Base-by-base conservation (phyloP, 1,140 invertebrate species). In the Drosophila elegans region DNA sequence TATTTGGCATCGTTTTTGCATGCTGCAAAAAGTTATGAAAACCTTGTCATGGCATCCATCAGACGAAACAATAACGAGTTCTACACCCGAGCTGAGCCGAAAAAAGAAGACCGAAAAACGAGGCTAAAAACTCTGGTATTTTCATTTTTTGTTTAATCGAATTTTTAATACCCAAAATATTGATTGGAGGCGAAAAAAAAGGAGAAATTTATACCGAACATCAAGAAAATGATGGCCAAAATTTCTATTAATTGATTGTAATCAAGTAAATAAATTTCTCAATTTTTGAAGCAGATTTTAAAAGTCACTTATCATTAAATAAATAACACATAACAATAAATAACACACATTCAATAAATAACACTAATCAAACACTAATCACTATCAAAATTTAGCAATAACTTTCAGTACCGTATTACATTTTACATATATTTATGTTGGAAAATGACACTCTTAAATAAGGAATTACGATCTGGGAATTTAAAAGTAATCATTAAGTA, bases 21-120 rank as follows among this genome's bases (percentile, higher is more conserved):
- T 74, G 56, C 51, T 62, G 45, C n/a, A 68, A 67, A 78, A 78
- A 82, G 60, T 78, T 83, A 71, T 79, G 71, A 84, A 82, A 78
- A 69, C 61, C 79, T 39, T 84, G 71, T 63, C 56, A 62, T 64
- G 66, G 66, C 53, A 71, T 72, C 67, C 69, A 72, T 60, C 69
- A 73, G 36, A 4, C 42, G 29, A 71, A 57, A 71, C 64, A 71
- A 71, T 57, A 71, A 55, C 63, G 49, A 56, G 46, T 39, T 52
- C 29, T 32, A 53, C 13, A 16, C 32, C 32, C 36, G 21, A 25
- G 10, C 54, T 10, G 21, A 16, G 10, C 4, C 9, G 6, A 4
- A 66, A 36, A 42, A 39, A 67, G 27, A 44, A 21, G 1, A 48
- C 12, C 11, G 45, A 16, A 41, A 41, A 13, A 7, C 9, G 9